A percentile compares a stretch with the other conserved stretches of the same genome.
These are phyloP conservation scores for Acrobasis repandana DNA, from an alignment of 2,888 invertebrate genomes.

Conservation along the genomic window DNA sequence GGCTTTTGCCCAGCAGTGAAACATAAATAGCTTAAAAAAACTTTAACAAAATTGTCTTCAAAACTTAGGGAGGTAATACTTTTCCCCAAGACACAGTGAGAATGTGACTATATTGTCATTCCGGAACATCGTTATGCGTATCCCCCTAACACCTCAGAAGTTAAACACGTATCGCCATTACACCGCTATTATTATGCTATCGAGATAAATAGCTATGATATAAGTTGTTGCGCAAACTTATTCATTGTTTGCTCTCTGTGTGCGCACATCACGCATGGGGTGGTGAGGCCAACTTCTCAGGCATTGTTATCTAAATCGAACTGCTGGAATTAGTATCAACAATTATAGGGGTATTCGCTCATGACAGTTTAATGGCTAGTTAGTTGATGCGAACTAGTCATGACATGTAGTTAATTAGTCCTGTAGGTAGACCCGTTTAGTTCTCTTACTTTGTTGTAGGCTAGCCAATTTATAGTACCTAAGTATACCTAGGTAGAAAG, in stretches of 20 bases:
- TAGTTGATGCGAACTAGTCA: neutral
- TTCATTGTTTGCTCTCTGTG: neutral
- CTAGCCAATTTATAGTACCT: neutral
- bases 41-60: too few relatives aligned
- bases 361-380: neutral
- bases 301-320: conserved; percentile 4
- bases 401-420: conserved; percentile 4
- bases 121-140: neutral
- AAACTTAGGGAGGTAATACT: too few relatives aligned
- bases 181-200: neutral
- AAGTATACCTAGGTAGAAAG: neutral
- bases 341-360: neutral
- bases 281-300: neutral
- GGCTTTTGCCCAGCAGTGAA: too few relatives aligned
- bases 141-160: neutral
- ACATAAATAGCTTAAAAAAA: too few relatives aligned
- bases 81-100: too few relatives aligned
- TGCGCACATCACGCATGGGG: neutral
- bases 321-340: neutral
- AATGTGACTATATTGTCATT: too few relatives aligned
- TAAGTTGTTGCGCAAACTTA: neutral
- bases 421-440: neutral
- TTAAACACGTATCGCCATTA: neutral
- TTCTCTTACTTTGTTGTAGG: conserved; percentile 2
- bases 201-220: neutral